Percentiles rank a stretch among this genome's conserved stretches.
Conservation (phyloP, 2,113 vertebrate genomes). For the Eudyptes chrysolophus region DNA sequence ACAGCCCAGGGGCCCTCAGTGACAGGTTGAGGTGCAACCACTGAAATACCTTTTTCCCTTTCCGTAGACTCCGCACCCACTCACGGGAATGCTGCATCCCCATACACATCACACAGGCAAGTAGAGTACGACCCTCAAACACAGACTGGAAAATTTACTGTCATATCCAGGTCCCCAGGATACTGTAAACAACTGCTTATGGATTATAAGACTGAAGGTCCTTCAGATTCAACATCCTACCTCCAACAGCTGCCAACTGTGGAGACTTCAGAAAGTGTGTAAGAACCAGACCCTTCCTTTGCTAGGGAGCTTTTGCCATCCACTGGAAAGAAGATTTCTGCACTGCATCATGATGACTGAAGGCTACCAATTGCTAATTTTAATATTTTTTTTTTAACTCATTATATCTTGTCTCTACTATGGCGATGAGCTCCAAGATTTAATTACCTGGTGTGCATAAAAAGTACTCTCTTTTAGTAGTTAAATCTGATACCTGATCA, state of each 20-base stretch:
- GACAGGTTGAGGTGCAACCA: neutral
- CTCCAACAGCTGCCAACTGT: neutral
- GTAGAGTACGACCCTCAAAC: neutral
- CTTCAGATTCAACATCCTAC: neutral
- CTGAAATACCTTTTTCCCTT: neutral
- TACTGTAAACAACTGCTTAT: neutral
- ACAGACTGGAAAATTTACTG: neutral
- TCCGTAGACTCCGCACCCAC: fast-evolving
- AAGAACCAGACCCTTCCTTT: neutral
- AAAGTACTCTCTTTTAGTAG: neutral
- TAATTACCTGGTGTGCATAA: constrained; percentile 20
- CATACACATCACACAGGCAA: neutral
- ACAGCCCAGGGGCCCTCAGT: neutral
- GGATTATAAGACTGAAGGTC: neutral
- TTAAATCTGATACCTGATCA: neutral
- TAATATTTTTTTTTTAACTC: neutral
- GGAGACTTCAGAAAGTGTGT: neutral
- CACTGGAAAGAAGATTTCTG: neutral
- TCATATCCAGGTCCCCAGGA: neutral
- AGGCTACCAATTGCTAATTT: neutral
- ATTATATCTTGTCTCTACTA: neutral
- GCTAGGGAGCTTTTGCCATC: neutral
- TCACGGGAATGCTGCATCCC: neutral
- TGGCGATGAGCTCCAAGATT: neutral
- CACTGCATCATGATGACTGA: neutral